Percentiles rank a stretch among this genome's conserved stretches.
These are phyloP conservation scores for Ophion slaviceki DNA, from an alignment of 2,888 invertebrate species.

Conservation along the genomic window DNA sequence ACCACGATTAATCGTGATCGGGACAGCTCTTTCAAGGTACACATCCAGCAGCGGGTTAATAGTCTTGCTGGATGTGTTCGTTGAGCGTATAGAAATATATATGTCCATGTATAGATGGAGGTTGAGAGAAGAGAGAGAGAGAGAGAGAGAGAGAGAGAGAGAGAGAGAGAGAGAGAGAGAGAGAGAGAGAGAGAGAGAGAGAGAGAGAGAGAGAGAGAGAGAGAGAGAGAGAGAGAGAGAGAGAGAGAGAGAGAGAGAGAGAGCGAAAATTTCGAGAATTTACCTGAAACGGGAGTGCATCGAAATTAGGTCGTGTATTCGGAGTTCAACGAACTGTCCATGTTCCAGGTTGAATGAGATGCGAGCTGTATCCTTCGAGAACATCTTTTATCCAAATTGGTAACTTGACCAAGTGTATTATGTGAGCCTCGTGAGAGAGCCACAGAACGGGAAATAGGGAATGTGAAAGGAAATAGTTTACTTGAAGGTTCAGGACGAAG, in stretches of 20 bases:
- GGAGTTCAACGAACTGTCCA: conserved; percentile 16
- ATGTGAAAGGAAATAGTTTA: background rate
- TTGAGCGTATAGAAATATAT: conserved; percentile 5
- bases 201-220: conserved; percentile 25
- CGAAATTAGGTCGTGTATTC: conserved; percentile 22
- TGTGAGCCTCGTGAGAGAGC: background rate
- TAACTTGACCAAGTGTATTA: conserved; percentile 11
- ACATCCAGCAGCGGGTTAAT: conserved; percentile 34
- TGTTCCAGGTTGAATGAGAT: conserved; percentile 5
- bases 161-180: conserved; percentile 18
- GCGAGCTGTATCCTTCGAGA: conserved; percentile 23
- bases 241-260: conserved; percentile 19
- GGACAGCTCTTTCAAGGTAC: conserved; percentile 32
- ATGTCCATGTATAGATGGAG: background rate
- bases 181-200: conserved; percentile 23
- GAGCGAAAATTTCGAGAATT: conserved; percentile 26
- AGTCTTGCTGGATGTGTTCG: conserved; percentile 35
- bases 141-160: conserved; percentile 25
- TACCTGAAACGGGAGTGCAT: conserved; percentile 15
- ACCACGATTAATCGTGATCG: conserved; percentile 62
- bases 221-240: conserved; percentile 18
- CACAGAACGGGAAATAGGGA: background rate
- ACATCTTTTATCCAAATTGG: background rate
- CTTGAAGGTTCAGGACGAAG: conserved; percentile 12
- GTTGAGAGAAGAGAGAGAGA: conserved; percentile 8